Evolutionary conservation across 2,113 vertebrate genomes (phyloP).

Genomic region (Prunella himalayana): DNA sequence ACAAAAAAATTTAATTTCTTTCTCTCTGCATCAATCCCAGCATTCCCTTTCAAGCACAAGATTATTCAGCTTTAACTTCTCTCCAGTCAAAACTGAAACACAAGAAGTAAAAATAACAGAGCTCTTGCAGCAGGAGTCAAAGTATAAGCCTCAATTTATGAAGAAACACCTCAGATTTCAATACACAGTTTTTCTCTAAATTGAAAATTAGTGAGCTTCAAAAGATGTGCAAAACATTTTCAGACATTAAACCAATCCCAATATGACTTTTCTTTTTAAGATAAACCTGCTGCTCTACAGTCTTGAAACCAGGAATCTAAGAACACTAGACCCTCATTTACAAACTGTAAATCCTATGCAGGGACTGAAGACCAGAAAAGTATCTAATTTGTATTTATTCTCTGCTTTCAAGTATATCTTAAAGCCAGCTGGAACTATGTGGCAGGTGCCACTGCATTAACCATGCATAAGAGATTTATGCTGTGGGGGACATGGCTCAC

Average conservation of each 20-base stretch:
- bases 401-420: not conserved
- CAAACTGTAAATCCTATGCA: not conserved
- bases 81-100: not conserved
- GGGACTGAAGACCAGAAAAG: not conserved
- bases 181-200: not conserved
- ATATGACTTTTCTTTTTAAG: not conserved
- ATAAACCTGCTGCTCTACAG: not conserved
- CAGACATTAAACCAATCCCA: not conserved
- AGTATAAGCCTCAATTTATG: not conserved
- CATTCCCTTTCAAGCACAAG: not conserved
- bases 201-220: not conserved
- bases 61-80: not conserved
- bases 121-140: not conserved
- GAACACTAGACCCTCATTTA: not conserved
- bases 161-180: not conserved
- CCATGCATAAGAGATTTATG: not conserved
- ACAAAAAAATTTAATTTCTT: not conserved
- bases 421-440: not conserved
- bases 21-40: not conserved
- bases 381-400: not conserved
- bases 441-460: not conserved
- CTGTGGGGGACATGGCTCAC: not conserved
- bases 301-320: not conserved
- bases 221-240: not conserved
- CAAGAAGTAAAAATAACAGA: not conserved